These are phyloP conservation scores for Hafferia zeledoni DNA, from an alignment of 2,797 vertebrate species.

Conservation along the genomic window DNA sequence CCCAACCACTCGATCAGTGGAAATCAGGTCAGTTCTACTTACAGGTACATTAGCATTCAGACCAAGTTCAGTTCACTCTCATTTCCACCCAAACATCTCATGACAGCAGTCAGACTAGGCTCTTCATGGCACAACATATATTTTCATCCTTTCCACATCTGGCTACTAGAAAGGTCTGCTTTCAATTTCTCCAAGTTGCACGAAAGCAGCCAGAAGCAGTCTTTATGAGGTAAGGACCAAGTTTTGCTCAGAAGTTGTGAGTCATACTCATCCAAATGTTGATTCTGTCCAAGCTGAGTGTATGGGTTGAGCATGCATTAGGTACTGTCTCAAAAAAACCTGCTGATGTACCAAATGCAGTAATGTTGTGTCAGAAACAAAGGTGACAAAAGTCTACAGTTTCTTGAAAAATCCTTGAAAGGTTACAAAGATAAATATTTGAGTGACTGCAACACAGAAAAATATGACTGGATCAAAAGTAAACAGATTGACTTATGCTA, in stretches of 20 bases:
- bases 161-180: neutral
- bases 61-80: slow-evolving; percentile 34
- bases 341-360: neutral
- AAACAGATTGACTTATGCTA: neutral
- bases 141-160: neutral
- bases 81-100: slow-evolving; percentile 37
- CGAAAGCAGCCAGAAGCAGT: neutral
- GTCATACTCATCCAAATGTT: neutral
- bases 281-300: neutral
- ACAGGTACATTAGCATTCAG: slow-evolving; percentile 9
- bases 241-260: neutral
- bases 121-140: neutral
- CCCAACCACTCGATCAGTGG: neutral
- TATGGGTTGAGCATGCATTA: neutral
- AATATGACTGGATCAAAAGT: neutral
- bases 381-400: neutral
- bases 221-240: neutral
- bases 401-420: neutral
- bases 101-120: neutral
- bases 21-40: slow-evolving; percentile 48
- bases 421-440: neutral
- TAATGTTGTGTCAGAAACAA: neutral
- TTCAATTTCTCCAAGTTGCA: neutral
- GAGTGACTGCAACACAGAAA: neutral
- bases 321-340: neutral